These are phyloP conservation scores for Epiblema foenella DNA, from an alignment of 2,888 invertebrate genomes.

Conservation along the genomic window DNA sequence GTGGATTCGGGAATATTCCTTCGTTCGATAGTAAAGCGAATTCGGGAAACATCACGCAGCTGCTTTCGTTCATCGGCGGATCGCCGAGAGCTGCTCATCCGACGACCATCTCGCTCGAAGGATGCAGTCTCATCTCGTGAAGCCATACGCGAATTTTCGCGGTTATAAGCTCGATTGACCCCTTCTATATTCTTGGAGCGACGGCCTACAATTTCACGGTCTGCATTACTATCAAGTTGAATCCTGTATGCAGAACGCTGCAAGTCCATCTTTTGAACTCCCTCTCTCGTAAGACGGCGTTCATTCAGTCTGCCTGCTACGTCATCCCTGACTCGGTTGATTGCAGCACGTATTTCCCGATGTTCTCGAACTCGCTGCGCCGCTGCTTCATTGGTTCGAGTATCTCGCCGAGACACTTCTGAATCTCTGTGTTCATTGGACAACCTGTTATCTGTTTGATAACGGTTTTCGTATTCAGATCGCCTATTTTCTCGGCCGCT, in stretches of 20 bases:
- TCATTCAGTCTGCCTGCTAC: slow-evolving; percentile 34
- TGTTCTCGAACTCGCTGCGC: slow-evolving; percentile 23
- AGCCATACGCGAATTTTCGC: background rate
- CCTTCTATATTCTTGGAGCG: slow-evolving; percentile 13
- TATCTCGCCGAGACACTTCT: slow-evolving; percentile 38
- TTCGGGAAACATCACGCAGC: slow-evolving; percentile 13
- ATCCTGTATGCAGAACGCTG: slow-evolving; percentile 29
- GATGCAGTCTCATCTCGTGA: slow-evolving; percentile 2
- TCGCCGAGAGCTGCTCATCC: slow-evolving; percentile 12
- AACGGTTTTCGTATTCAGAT: slow-evolving; percentile 23
- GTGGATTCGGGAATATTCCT: slow-evolving; percentile 19
- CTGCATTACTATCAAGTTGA: slow-evolving; percentile 19
- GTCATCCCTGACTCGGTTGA: slow-evolving; percentile 45
- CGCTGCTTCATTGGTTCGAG: slow-evolving; percentile 22
- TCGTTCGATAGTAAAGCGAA: slow-evolving; percentile 10
- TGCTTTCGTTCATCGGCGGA: slow-evolving; percentile 4
- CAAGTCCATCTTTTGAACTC: slow-evolving; percentile 10
- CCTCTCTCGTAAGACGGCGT: slow-evolving; percentile 29
- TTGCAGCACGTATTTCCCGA: slow-evolving; percentile 40
- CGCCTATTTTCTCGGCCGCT: background rate
- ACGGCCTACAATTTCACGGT: background rate
- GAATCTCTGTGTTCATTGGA: slow-evolving; percentile 30
- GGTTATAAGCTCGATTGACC: slow-evolving; percentile 1
- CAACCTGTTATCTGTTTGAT: slow-evolving; percentile 11
- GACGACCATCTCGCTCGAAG: slow-evolving; percentile 34